Evolutionary conservation across 2,888 invertebrate species (phyloP).

Genomic region (Spilosoma lubricipeda): DNA sequence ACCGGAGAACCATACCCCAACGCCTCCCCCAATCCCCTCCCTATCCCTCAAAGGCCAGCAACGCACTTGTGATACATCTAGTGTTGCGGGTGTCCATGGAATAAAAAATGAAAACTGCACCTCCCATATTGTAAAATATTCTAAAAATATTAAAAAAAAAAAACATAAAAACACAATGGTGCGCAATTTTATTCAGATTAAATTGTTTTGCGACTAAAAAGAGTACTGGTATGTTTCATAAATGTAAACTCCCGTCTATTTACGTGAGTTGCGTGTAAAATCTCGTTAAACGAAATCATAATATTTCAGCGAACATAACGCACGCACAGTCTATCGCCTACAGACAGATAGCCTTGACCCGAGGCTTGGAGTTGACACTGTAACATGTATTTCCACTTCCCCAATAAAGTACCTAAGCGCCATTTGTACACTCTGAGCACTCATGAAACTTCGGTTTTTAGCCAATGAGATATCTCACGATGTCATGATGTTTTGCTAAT

Average conservation of each 20-base stretch:
- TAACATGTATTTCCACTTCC: slow-evolving; percentile 20
- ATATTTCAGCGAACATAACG: slow-evolving; percentile 5
- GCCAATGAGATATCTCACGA: neutral
- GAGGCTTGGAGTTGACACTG: neutral
- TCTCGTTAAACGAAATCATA: slow-evolving; percentile 10
- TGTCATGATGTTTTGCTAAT: neutral
- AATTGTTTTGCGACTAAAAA: neutral
- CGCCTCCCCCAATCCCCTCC: no score
- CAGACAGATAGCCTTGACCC: slow-evolving; percentile 15
- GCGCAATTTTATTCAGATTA: neutral
- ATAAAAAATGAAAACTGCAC: no score
- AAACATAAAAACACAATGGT: no score
- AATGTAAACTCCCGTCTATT: neutral
- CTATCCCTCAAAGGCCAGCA: no score
- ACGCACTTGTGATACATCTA: no score
- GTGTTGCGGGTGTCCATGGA: no score
- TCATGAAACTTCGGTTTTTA: slow-evolving; percentile 8
- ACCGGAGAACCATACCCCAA: no score
- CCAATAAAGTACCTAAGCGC: slow-evolving; percentile 5
- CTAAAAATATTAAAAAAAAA: no score
- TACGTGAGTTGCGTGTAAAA: slow-evolving; percentile 8
- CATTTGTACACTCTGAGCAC: slow-evolving; percentile 6
- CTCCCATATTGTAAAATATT: no score
- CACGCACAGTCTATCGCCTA: slow-evolving; percentile 5
- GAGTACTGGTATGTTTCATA: slow-evolving; percentile 8